Base-by-base conservation (phyloP, 1,140 invertebrate genomes). In the Mycetomoellerius zeteki region DNA sequence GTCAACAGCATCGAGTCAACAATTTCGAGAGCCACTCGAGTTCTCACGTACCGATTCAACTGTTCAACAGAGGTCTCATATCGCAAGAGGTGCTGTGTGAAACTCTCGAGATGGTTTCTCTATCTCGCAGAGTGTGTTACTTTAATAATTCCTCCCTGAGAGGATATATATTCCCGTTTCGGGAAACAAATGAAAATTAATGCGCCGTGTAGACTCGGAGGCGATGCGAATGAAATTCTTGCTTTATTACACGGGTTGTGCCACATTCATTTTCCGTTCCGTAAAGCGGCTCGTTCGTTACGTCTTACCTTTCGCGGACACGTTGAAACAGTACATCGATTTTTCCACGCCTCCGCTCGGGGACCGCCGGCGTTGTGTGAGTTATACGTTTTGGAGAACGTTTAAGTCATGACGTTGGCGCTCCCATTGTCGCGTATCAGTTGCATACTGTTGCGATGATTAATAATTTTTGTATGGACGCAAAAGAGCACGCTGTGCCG, bases 21-120 rank as follows among this genome's bases (percentile, higher is more conserved):
- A 72, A 91, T 91, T 89, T 93, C 87, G 84, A 92, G 90, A 91
- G 90, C 87, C 86, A 92, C 90, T 92, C 89, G 85, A 91, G 80
- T 75, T 71, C 82, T 85, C 76, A 82, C 64, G 77, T 77, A 65
- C 69, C 76, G 62, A 91, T 91, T 89, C 86, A 91, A 84, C 86
- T 76, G n/a, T 91, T 89, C 86, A 91, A 84, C 86, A 80, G n/a
- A 12, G 43, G 47, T 43, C 27, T 71, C 62, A 62, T n/a, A 86
- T 72, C 71, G 60, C 24, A 8, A n/a, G 10, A 60, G 21, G 10
- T 56, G 62, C 12, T 7, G n/a, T 3, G 60, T 37, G 54, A 84
- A 47, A 58, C 69, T 84, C 80, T 84, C 80, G n/a, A 75, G 69
- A 75, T 50, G 80, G 69, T 60, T 50, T 75, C 80, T 73, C 54